Percentiles rank a stretch among this genome's conserved stretches.
Conservation (phyloP, 2,888 invertebrate species). For the Eristalis tenax region DNA sequence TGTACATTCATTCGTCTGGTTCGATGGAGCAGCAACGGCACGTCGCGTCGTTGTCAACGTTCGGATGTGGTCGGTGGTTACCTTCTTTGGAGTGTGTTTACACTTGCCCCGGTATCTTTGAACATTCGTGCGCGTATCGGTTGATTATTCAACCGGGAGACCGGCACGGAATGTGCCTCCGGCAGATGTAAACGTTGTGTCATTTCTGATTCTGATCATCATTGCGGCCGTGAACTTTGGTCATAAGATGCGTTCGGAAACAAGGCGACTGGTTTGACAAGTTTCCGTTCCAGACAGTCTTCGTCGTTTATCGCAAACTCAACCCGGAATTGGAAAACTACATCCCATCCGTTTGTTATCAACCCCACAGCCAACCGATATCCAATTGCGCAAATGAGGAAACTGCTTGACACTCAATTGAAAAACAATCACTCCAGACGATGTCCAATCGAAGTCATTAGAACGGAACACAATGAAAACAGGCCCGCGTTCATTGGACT, state of each 20-base stretch:
- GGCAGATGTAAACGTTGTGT: not conserved
- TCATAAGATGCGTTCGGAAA: not conserved
- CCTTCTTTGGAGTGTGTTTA: not conserved
- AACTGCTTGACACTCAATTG: not conserved
- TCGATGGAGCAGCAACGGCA: not conserved
- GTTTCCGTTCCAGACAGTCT: not conserved
- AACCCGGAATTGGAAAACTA: not conserved
- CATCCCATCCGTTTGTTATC: not conserved
- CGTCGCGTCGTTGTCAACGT: not conserved
- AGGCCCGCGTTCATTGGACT: conserved; percentile 37
- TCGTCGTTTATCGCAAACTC: not conserved
- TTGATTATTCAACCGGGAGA: not conserved
- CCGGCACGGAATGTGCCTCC: not conserved
- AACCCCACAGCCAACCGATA: not conserved
- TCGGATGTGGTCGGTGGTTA: not conserved
- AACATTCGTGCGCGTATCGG: not conserved
- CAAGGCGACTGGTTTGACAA: not conserved
- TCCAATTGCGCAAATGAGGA: conserved; percentile 8
- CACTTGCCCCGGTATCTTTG: not conserved
- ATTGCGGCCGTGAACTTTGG: not conserved
- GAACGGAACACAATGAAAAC: conserved; percentile 23
- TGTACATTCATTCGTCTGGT: not conserved
- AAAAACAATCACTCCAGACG: conserved; percentile 28
- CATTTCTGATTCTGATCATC: not conserved
- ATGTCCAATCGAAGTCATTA: conserved; percentile 28